A percentile compares a stretch with the other conserved stretches of the same genome.
phyloP scores from a whole-genome alignment of 2,888 invertebrate species.

The Amiota minor region DNA sequence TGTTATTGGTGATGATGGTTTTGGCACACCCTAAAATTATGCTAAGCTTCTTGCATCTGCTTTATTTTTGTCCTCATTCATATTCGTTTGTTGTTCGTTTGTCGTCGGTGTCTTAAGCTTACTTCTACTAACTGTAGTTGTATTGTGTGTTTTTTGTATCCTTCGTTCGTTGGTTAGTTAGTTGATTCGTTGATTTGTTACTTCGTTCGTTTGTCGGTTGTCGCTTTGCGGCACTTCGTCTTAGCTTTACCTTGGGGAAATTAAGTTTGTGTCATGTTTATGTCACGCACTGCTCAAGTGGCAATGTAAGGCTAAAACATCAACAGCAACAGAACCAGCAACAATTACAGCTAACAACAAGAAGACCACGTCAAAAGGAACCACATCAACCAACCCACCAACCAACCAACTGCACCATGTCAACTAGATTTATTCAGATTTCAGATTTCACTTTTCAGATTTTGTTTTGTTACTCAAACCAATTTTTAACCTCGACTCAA shows the following conservation, averaged over 20 bases:
- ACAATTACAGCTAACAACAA: too few relatives aligned
- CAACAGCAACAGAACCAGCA: background rate
- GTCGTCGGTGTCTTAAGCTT: background rate
- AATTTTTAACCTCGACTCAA: too few relatives aligned
- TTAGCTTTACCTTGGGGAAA: slow-evolving; percentile 61
- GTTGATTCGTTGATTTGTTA: too few relatives aligned
- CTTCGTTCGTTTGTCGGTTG: background rate
- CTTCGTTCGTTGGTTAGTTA: background rate
- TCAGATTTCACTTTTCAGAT: too few relatives aligned
- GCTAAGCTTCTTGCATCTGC: slow-evolving; percentile 30
- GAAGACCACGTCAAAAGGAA: too few relatives aligned
- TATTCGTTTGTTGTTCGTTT: background rate
- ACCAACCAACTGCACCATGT: too few relatives aligned
- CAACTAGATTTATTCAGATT: too few relatives aligned
- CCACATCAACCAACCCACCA: too few relatives aligned
- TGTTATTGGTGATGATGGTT: too few relatives aligned
- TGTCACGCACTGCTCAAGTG: slow-evolving; percentile 52
- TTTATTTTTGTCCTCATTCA: slow-evolving; percentile 37
- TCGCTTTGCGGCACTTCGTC: slow-evolving; percentile 34
- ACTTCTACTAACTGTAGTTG: background rate
- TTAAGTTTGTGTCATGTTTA: slow-evolving; percentile 65
- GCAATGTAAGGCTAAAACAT: background rate
- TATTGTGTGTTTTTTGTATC: background rate
- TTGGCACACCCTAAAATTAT: too few relatives aligned
- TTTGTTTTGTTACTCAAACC: too few relatives aligned